phyloP scores from a whole-genome alignment of 2,888 invertebrate genomes.

The Mamestra brassicae region DNA sequence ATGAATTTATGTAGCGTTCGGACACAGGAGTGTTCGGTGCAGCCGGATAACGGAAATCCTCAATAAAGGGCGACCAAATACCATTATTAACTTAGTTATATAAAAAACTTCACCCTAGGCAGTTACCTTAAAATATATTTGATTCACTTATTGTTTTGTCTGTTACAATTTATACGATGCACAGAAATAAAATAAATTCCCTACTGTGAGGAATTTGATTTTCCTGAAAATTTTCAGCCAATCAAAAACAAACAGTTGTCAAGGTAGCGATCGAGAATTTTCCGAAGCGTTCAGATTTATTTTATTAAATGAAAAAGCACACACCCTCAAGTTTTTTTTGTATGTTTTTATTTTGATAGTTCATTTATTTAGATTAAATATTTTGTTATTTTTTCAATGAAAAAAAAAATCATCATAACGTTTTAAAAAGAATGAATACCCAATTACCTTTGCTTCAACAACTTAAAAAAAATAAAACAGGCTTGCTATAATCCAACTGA shows the following conservation, averaged over 20 bases:
- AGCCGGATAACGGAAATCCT: slow-evolving; percentile 87
- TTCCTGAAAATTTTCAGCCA: slow-evolving; percentile 84
- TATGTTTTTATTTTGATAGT: neutral
- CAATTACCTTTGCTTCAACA: neutral
- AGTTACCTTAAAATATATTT: slow-evolving; percentile 57
- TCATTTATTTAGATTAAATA: neutral
- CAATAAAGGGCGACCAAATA: slow-evolving; percentile 73
- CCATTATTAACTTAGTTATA: slow-evolving; percentile 35
- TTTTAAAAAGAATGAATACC: neutral
- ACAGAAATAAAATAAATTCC: slow-evolving; percentile 46
- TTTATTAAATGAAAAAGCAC: neutral
- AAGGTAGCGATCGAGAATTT: slow-evolving; percentile 78
- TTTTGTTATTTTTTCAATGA: fast-evolving
- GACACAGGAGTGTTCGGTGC: slow-evolving; percentile 58
- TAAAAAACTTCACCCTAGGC: slow-evolving; percentile 48
- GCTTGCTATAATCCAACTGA: slow-evolving; percentile 4
- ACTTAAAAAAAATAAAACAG: slow-evolving; percentile 6
- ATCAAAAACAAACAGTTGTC: slow-evolving; percentile 89
- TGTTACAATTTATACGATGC: slow-evolving; percentile 32
- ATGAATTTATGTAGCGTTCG: slow-evolving; percentile 45
- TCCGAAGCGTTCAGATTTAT: slow-evolving; percentile 75
- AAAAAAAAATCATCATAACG: too few relatives aligned
- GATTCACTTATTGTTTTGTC: slow-evolving; percentile 51
- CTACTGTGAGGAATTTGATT: slow-evolving; percentile 70
- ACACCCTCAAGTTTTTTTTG: neutral